These are phyloP conservation scores for Aphelocoma coerulescens DNA, from an alignment of 2,113 vertebrate genomes.

Conservation along the genomic window DNA sequence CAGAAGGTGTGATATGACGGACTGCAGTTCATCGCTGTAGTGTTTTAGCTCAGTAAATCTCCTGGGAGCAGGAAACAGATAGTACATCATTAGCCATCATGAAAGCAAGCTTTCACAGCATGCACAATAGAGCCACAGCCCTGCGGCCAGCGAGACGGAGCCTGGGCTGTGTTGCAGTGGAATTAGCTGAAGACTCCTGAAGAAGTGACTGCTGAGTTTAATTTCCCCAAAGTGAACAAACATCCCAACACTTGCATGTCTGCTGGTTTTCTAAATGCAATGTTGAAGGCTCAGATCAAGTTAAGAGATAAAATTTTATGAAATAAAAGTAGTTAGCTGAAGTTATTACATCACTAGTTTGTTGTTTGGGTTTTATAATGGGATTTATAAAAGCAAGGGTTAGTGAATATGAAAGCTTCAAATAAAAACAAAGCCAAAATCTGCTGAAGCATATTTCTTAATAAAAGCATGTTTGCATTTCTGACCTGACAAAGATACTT, in stretches of 20 bases:
- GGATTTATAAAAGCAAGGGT: not conserved
- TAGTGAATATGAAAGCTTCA: not conserved
- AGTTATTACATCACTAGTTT: not conserved
- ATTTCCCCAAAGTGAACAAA: not conserved
- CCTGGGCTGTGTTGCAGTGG: not conserved
- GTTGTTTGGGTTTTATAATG: not conserved
- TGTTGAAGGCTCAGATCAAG: not conserved
- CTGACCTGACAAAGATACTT: not conserved
- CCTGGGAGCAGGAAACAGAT: conserved; percentile 72
- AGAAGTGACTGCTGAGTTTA: not conserved
- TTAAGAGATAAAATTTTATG: not conserved
- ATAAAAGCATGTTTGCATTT: not conserved
- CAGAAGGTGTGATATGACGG: conserved; percentile 89
- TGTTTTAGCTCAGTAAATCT: conserved; percentile 89
- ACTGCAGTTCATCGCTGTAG: conserved; percentile 90
- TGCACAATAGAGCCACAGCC: not conserved
- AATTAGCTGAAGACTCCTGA: conserved; percentile 27
- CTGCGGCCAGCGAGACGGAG: not conserved
- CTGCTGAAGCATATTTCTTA: not conserved
- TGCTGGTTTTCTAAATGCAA: not conserved
- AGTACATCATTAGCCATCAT: conserved; percentile 57
- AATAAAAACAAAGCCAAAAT: not conserved
- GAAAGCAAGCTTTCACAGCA: conserved; percentile 42
- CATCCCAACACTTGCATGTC: not conserved
- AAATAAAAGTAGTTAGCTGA: not conserved